Evolutionary conservation across 2,113 vertebrate species (phyloP), one percentile per base, ranked within the genome.

Genomic region (Lophochroa leadbeateri): DNA sequence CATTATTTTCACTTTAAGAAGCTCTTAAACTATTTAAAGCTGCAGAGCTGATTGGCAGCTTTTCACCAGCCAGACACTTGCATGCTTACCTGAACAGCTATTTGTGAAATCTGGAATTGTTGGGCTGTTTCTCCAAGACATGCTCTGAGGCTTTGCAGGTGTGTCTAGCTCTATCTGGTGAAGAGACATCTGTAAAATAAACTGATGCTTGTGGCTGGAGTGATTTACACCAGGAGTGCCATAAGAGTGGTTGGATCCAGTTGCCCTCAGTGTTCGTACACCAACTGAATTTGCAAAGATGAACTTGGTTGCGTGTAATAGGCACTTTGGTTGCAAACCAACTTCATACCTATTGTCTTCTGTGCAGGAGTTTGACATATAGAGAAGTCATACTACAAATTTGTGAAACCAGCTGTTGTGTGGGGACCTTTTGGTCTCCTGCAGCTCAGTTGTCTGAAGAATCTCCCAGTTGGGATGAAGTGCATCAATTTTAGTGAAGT

Each of bases 11-110:
- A 68, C 58, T 92, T 92, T 57, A 52, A 86, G 71, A 92, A 87
- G n/a, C 52, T 89, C 69, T 96, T 82, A 79, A 89, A 91, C 61
- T 77, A 67, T 49, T 85, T 82, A 29, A 87, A 64, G 84, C 49
- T 87, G 53, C 83, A 65, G 65, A 84, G 57, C 33, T 89, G 88
- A 94, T 82, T 82, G 92, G 49, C 83, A 91, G 86, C 88, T 91
- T 91, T 95, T 70, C 0, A 2, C 91, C 61, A 92, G 78, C 53
- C 65, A 46, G 52, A 43, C 39, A 49, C 53, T 89, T 68, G 61
- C 74, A 82, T 60, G 52, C 67, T 83, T 92, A 95, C 70, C 70
- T 74, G 67, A 79, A 29, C 80, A 92, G 86, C 53, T 95, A 92
- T 89, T 94, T 89, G 43, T 86, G 70, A 95, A 89, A 95, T 85